Conservation (phyloP, 2,113 vertebrate genomes). For the Mastomys natalensis region DNA sequence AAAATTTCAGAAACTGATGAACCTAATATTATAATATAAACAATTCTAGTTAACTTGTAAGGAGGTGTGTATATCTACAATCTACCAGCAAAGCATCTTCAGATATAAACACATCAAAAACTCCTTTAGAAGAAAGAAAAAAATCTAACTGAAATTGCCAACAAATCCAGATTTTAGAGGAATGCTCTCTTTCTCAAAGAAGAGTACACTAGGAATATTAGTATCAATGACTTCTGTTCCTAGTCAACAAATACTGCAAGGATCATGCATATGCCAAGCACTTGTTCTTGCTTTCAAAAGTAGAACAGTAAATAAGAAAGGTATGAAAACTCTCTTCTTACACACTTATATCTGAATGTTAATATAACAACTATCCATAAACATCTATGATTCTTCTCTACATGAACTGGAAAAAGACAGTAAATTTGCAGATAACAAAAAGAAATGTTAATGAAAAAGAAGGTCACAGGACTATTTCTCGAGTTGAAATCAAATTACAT, state of each 20-base stretch:
- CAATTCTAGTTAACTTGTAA: constrained; percentile 36
- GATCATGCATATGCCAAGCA: neutral
- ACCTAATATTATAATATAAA: constrained; percentile 36
- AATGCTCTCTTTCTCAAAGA: constrained; percentile 24
- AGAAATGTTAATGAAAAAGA: constrained; percentile 47
- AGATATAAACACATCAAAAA: constrained; percentile 19
- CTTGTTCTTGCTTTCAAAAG: neutral
- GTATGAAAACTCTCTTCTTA: neutral
- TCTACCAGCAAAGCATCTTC: neutral
- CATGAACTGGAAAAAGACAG: neutral
- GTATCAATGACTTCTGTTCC: neutral
- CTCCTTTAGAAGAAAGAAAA: neutral
- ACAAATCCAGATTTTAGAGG: neutral
- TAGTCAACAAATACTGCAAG: constrained; percentile 23
- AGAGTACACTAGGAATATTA: constrained; percentile 3
- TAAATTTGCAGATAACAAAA: constrained; percentile 26
- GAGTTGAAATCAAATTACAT: constrained; percentile 35
- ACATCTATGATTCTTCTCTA: neutral
- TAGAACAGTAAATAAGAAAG: neutral
- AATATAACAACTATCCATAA: neutral
- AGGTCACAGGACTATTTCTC: constrained; percentile 19
- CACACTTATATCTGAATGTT: constrained; percentile 9
- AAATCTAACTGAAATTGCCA: constrained; percentile 29
- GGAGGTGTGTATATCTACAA: neutral
- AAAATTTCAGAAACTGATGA: constrained; percentile 31